Evolutionary conservation across 1,140 invertebrate genomes (phyloP), one percentile per base, ranked within the genome.

Genomic region (Cherax destructor): DNA sequence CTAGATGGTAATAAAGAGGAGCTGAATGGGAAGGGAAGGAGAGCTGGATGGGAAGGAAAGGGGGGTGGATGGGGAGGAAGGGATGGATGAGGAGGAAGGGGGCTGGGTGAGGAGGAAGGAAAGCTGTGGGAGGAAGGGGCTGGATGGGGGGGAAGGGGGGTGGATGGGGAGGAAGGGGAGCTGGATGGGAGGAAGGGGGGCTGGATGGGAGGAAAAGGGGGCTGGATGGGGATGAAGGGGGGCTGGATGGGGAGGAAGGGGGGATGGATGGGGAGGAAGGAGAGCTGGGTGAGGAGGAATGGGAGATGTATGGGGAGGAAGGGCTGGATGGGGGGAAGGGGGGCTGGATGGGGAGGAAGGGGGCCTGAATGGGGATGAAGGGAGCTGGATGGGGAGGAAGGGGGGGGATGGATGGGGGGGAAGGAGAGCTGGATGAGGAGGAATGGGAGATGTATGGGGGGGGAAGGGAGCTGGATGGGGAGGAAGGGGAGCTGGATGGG

Each of bases 241-340:
- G 30, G 6, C 49, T 56, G 49, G 79, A 21, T 13, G 69, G 18
- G 52, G 24, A 74, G 83, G 47, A 74, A 16, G 30, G 13, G 69
- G 74, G 24, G 83, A 85, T 21, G 18, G 59, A 84, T 65, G 79
- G 79, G 49, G 4, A 11, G 80, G n/a, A 69, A 84, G 47, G 24
- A 47, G 21, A 74, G 61, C 50, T n/a, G 69, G 41, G 49, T 30
- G 65, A 21, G 72, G 41, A 41, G n/a, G 61, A 21, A 47, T 10
- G 59, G 83, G 49, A 50, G n/a, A 21, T 18, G 13, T 9, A 9
- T 0, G 13, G 56, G 21, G 47, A n/a, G n/a, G n/a, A n/a, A n/a
- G n/a, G n/a, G n/a, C n/a, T n/a, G n/a, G n/a, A n/a, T n/a, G n/a
- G n/a, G n/a, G n/a, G n/a, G n/a, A n/a, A n/a, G n/a, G n/a, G n/a